Evolutionary conservation across 2,888 invertebrate genomes (phyloP).

Genomic region (Heteromyza rotundicornis): DNA sequence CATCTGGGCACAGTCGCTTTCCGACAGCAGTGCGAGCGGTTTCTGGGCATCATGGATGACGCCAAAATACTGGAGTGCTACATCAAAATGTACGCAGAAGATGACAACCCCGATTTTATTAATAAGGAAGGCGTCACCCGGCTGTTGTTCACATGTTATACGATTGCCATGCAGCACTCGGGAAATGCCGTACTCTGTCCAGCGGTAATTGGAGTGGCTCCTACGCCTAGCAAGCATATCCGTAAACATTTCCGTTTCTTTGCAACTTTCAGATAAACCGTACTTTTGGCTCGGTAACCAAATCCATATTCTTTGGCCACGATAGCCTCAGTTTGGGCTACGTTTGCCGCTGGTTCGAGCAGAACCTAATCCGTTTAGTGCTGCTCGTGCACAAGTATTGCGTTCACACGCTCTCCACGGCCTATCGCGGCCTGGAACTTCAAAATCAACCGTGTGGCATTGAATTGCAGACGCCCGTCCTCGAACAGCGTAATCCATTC

Average conservation of each 20-base stretch:
- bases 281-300: constrained; percentile 75
- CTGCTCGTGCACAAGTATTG: constrained; percentile 76
- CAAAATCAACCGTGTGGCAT: constrained; percentile 64
- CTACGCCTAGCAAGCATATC: too few species aligned
- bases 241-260: constrained; percentile 9
- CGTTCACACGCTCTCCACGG: constrained; percentile 63
- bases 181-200: constrained; percentile 70
- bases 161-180: constrained; percentile 80
- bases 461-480: constrained; percentile 78
- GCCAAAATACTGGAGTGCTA: constrained; percentile 71
- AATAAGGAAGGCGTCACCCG: constrained; percentile 71
- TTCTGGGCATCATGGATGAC: constrained; percentile 68
- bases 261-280: constrained; percentile 67
- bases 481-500: constrained; percentile 67
- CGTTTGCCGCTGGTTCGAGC: constrained; percentile 81
- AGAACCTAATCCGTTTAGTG: constrained; percentile 78
- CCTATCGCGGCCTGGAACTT: constrained; percentile 66
- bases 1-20: constrained; percentile 72
- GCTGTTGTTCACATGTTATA: constrained; percentile 76
- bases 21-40: constrained; percentile 75
- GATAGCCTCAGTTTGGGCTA: constrained; percentile 75
- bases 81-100: constrained; percentile 70
- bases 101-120: constrained; percentile 67
- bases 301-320: constrained; percentile 83
- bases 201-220: constrained; percentile 57